Evolutionary conservation across 2,888 invertebrate species (phyloP), one percentile per base, ranked within the genome.

Genomic region (Argyresthia albistria): DNA sequence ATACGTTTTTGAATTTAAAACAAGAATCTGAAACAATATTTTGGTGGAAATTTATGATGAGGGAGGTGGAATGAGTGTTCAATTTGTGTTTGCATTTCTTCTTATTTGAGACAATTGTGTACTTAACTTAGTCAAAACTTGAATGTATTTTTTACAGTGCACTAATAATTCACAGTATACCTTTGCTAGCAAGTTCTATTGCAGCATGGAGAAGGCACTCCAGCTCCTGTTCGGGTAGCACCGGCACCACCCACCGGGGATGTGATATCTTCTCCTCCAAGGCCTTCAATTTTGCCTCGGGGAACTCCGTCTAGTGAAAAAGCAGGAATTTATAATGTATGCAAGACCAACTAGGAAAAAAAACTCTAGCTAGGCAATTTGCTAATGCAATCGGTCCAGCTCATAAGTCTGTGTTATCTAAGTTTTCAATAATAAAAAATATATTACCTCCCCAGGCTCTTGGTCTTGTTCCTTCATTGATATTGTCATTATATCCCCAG

Each of bases 191-290:
- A 59, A 98, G 89, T 65, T 95, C 94, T 63, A 96, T 96, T 60
- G 97, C 92, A 62, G 96, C 95, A 81, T 95, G 93, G 58, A 98
- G 88, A 60, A 98, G 90, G 67, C 95, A 93, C 86, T 98, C 97
- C 65, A 98, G 86, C 81, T 98, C 98, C 84, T 98, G 97, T 67
- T 97, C 97, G 10, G 98, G 97, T 68, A 98, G 86, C 52, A 98
- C 98, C 39, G 98, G 98, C 51, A 98, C 98, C 57, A 98, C 97
- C 98, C 98, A 98, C 67, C 98, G 91, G 55, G 97, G 94, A 86
- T 95, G 94, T 65, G 97, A 97, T 74, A 98, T 97, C 91, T 98
- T 98, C 76, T 97, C 97, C 86, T 98, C 97, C 65, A 98, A 89
- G 64, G 94, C 92, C 62, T 93, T 92, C 73, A 98, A 88, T 80